These are phyloP conservation scores for Trochalopteron elliotii DNA, from an alignment of 2,113 vertebrate genomes.

Conservation along the genomic window DNA sequence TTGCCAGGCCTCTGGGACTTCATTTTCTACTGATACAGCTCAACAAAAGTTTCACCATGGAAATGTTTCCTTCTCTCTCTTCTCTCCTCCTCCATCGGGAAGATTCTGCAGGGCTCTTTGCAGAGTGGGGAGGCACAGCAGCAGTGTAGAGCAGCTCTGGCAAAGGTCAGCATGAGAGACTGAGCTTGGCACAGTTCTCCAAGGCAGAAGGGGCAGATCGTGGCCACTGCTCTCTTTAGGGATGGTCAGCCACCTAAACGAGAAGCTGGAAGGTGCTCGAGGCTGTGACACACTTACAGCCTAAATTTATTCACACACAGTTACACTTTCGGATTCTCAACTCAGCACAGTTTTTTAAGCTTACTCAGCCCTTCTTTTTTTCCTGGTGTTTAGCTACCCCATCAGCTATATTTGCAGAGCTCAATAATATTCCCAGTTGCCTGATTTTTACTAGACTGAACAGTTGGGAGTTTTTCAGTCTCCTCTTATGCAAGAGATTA, in stretches of 20 bases:
- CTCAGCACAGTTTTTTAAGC: neutral
- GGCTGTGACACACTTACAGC: neutral
- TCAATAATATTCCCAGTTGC: neutral
- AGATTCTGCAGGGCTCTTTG: neutral
- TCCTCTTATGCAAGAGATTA: neutral
- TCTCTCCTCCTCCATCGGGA: neutral
- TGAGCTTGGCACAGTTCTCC: accelerated
- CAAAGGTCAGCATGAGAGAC: accelerated
- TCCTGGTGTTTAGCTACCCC: neutral
- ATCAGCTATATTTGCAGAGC: neutral
- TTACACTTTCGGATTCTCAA: neutral
- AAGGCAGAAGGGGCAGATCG: neutral
- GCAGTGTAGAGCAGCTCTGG: neutral
- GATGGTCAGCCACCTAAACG: neutral
- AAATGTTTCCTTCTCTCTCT: neutral
- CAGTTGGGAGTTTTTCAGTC: neutral
- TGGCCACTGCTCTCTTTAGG: neutral
- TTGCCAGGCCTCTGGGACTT: neutral
- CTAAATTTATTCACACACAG: neutral
- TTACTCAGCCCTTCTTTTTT: neutral
- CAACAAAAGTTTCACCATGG: accelerated
- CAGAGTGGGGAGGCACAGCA: neutral
- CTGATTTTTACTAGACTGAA: neutral
- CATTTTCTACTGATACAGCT: neutral
- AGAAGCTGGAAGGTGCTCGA: neutral